These are phyloP conservation scores for Sebastes oblongus DNA, from an alignment of 2,797 vertebrate species.

Conservation along the genomic window DNA sequence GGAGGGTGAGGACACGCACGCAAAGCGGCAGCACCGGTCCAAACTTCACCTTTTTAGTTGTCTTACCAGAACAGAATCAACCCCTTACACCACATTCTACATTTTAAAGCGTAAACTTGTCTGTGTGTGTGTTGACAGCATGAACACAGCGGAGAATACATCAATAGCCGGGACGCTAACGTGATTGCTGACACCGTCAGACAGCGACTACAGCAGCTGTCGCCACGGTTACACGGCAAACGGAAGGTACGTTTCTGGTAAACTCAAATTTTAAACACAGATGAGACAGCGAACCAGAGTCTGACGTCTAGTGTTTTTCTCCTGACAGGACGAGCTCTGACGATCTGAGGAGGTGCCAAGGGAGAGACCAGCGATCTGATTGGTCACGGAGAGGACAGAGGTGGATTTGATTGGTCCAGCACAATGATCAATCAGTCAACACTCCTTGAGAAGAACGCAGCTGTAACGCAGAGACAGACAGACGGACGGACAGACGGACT, in stretches of 20 bases:
- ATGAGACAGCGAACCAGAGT: fast-evolving
- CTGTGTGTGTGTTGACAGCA: constrained; percentile 71
- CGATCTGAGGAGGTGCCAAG: background rate
- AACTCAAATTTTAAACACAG: background rate
- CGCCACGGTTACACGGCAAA: constrained; percentile 76
- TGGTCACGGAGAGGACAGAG: constrained; percentile 3
- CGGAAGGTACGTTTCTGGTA: constrained; percentile 81
- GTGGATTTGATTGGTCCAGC: constrained; percentile 36
- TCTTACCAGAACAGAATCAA: background rate
- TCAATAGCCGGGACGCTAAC: constrained; percentile 89
- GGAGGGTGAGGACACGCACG: constrained; percentile 78
- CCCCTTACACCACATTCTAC: background rate
- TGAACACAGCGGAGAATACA: constrained; percentile 83
- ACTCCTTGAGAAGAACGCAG: constrained; percentile 26
- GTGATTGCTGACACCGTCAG: constrained; percentile 84
- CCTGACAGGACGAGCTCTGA: constrained; percentile 81
- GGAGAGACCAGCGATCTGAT: background rate
- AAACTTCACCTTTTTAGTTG: background rate
- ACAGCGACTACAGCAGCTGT: constrained; percentile 83
- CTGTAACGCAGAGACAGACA: background rate
- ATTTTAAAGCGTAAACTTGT: background rate
- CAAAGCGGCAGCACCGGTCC: background rate
- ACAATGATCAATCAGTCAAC: background rate
- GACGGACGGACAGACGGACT: background rate
- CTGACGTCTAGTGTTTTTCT: background rate